These are phyloP conservation scores for Sialis fuliginosa DNA, from an alignment of 2,888 invertebrate genomes.

Conservation along the genomic window DNA sequence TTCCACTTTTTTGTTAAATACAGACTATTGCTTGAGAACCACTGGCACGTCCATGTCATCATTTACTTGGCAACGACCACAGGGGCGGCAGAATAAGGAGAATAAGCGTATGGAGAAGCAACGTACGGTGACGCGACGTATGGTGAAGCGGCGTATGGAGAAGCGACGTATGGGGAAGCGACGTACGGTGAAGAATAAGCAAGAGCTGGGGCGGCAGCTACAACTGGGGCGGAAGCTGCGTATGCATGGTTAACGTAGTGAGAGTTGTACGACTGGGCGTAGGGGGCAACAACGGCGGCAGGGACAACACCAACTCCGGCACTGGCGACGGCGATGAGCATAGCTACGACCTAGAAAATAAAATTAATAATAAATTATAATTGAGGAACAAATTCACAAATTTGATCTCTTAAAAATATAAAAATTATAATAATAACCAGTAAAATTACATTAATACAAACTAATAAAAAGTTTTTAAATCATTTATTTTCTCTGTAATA, in stretches of 20 bases:
- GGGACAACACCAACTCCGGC: constrained; percentile 20
- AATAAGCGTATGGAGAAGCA: neutral
- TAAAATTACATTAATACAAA: too few species aligned
- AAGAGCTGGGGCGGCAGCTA: constrained; percentile 14
- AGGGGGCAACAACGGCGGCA: constrained; percentile 48
- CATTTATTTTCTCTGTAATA: too few species aligned
- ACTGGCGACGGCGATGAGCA: constrained; percentile 10
- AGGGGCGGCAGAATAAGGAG: constrained; percentile 1
- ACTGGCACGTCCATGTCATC: too few species aligned
- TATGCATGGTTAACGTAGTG: constrained; percentile 59
- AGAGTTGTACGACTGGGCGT: constrained; percentile 58
- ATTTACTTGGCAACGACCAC: constrained; percentile 2
- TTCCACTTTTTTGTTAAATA: too few species aligned
- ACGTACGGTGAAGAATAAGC: constrained; percentile 30
- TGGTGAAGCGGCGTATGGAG: constrained; percentile 4
- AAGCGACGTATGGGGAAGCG: constrained; percentile 7
- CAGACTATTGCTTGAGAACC: too few species aligned
- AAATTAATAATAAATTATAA: neutral
- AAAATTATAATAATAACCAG: neutral
- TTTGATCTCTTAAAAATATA: neutral
- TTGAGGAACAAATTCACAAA: neutral
- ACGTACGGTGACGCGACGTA: too few species aligned
- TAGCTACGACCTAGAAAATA: neutral
- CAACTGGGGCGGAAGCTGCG: constrained; percentile 48
- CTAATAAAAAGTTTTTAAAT: too few species aligned